Conservation (phyloP, 2,113 vertebrate genomes). For the Heterotilapia buettikoferi region DNA sequence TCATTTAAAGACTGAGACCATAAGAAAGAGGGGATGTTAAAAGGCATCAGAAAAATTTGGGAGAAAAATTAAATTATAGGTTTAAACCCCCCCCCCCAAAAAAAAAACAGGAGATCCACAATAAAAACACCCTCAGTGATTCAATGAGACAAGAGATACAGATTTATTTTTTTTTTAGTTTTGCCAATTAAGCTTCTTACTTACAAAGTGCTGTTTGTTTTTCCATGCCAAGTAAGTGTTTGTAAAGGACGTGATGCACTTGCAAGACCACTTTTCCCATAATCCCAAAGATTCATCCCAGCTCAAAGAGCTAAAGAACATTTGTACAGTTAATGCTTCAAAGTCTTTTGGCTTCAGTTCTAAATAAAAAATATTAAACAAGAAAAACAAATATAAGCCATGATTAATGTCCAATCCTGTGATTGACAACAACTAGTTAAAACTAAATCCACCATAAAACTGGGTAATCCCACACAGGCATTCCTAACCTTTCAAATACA, state of each 20-base stretch:
- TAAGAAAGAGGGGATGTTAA: neutral
- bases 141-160: neutral
- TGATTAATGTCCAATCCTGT: neutral
- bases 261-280: neutral
- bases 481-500: neutral
- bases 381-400: neutral
- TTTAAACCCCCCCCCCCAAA: neutral
- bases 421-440: neutral
- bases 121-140: neutral
- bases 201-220: neutral
- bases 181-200: neutral
- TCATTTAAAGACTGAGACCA: neutral
- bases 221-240: neutral
- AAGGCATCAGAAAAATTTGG: neutral
- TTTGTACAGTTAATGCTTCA: neutral
- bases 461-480: accelerated
- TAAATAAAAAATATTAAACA: neutral
- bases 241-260: neutral
- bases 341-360: neutral
- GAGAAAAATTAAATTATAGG: neutral
- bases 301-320: neutral
- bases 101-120: neutral
- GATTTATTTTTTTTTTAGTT: neutral
- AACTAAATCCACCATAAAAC: neutral
- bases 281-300: neutral